Evolutionary conservation across 1,140 invertebrate genomes (phyloP).

Genomic region (Tetramorium alpestre): DNA sequence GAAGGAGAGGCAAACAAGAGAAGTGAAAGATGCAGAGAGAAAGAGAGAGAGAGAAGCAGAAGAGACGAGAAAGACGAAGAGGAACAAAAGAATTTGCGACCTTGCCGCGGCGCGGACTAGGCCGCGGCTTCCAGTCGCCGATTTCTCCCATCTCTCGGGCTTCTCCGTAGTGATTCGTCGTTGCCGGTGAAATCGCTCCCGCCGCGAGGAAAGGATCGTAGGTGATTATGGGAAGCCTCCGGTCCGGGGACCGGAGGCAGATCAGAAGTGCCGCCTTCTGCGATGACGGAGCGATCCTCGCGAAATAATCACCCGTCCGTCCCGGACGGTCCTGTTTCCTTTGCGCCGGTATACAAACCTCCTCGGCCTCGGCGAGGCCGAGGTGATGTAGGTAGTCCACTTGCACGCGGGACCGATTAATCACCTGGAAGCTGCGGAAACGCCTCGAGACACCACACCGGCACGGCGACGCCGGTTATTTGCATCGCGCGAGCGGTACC

Average conservation of each 20-base stretch:
- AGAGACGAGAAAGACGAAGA: slow-evolving; percentile 28
- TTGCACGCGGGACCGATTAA: slow-evolving; percentile 70
- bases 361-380: slow-evolving; percentile 19
- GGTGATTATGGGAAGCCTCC: slow-evolving; percentile 73
- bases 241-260: slow-evolving; percentile 66
- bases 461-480: slow-evolving; percentile 65
- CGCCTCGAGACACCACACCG: slow-evolving; percentile 58
- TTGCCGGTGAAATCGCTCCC: slow-evolving; percentile 66
- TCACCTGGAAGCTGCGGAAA: slow-evolving; percentile 71
- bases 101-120: slow-evolving; percentile 67
- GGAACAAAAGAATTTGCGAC: slow-evolving; percentile 70
- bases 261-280: slow-evolving; percentile 74
- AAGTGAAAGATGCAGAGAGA: slow-evolving; percentile 33
- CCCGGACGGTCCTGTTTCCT: slow-evolving; percentile 68
- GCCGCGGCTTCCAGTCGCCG: slow-evolving; percentile 64
- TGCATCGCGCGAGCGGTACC: slow-evolving; percentile 61
- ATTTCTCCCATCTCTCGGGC: slow-evolving; percentile 33
- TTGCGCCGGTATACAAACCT: slow-evolving; percentile 64
- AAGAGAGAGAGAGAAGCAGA: neutral
- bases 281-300: slow-evolving; percentile 76
- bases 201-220: slow-evolving; percentile 67
- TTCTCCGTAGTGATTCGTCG: slow-evolving; percentile 29
- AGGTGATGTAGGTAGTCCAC: slow-evolving; percentile 58
- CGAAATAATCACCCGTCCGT: slow-evolving; percentile 75
- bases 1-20: slow-evolving; percentile 24